Evolutionary conservation across 2,113 vertebrate species (phyloP).

Genomic region (Zingel zingel): DNA sequence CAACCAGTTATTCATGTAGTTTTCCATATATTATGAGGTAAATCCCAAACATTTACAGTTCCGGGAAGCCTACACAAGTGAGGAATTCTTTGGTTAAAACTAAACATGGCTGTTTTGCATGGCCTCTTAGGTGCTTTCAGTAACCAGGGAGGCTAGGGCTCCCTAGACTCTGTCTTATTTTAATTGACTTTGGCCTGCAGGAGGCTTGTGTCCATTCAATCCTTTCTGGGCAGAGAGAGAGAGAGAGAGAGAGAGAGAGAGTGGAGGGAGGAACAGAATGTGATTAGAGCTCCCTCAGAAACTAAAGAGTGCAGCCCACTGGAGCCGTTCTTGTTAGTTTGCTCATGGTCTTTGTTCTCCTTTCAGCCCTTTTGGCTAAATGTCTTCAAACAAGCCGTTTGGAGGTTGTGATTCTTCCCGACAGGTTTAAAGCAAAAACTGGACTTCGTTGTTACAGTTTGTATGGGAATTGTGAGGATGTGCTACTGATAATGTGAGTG

Average conservation of each 20-base stretch:
- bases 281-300: conserved; percentile 71
- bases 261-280: conserved; percentile 42
- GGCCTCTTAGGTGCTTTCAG: conserved; percentile 65
- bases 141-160: conserved; percentile 72
- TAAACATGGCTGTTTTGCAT: conserved; percentile 63
- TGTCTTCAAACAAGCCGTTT: conserved; percentile 73
- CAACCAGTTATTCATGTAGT: conserved; percentile 47
- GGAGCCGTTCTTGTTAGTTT: conserved; percentile 75
- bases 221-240: conserved; percentile 61
- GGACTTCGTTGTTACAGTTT: conserved; percentile 33
- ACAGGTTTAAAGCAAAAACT: conserved; percentile 48
- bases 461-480: conserved; percentile 35
- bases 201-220: conserved; percentile 78
- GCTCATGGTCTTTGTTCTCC: conserved; percentile 74
- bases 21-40: conserved; percentile 30
- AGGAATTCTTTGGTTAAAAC: conserved; percentile 56
- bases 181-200: conserved; percentile 83
- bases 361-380: conserved; percentile 67
- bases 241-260: conserved; percentile 7
- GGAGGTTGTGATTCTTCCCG: conserved; percentile 60
- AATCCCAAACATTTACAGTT: conserved; percentile 40
- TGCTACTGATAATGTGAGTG: conserved; percentile 4
- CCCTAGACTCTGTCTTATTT: conserved; percentile 70
- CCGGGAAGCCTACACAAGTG: conserved; percentile 29
- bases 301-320: conserved; percentile 65